These are phyloP conservation scores for Vulpes vulpes DNA, from an alignment of 2,113 vertebrate species.

Conservation along the genomic window DNA sequence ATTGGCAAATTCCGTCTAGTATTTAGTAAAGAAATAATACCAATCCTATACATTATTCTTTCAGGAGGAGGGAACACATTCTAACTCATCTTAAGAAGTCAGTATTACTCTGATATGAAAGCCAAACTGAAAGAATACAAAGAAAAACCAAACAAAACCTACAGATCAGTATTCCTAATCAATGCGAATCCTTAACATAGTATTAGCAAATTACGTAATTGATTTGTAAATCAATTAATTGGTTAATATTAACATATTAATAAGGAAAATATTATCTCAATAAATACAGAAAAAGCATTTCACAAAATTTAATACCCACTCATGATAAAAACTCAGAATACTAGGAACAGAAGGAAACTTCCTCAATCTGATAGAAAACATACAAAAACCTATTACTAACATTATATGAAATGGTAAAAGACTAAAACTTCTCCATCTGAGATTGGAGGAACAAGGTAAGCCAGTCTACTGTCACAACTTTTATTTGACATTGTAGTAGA, in stretches of 20 bases:
- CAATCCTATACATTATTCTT: neutral
- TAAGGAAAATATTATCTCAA: neutral
- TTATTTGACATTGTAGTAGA: neutral
- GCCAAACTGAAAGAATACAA: neutral
- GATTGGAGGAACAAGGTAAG: neutral
- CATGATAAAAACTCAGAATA: conserved; percentile 31
- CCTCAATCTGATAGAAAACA: neutral
- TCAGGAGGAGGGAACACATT: neutral
- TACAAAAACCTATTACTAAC: neutral
- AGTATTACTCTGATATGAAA: conserved; percentile 12
- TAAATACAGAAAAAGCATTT: conserved; percentile 1
- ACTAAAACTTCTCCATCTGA: neutral
- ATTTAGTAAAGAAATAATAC: neutral
- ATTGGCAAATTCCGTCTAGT: neutral
- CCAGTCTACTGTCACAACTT: neutral
- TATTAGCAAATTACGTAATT: neutral
- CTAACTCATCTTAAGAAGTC: neutral
- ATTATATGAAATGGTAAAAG: neutral
- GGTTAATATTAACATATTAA: neutral
- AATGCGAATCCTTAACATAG: neutral
- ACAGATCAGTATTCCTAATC: neutral
- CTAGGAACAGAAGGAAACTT: neutral
- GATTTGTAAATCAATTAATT: conserved; percentile 11
- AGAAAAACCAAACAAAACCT: neutral
- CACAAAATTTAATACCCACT: conserved; percentile 6